Base-by-base conservation (phyloP, 2,797 vertebrate species). In the Nyctibius grandis region DNA sequence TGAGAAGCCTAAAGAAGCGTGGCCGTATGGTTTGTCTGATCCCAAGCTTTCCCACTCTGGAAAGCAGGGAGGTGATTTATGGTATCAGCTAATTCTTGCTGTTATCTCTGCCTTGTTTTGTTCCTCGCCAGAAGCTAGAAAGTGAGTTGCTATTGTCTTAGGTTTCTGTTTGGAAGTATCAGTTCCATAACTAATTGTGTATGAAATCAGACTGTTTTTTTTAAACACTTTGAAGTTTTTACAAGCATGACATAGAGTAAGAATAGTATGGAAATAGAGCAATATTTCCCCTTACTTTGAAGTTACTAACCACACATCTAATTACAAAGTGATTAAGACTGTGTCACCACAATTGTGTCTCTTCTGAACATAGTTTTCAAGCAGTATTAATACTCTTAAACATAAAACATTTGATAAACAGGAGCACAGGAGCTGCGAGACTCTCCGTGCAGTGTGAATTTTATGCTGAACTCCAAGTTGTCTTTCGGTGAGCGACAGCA, bases 181-280 rank as follows among this genome's bases (percentile, higher is more conserved):
- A 51, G 69, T 85, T 94, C 87, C 85, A 56, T 60, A 85, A 74
- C 68, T 89, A 94, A 97, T 96, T 81, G 81, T 61, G 85, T 87
- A 93, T 93, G 47, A 95, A 97, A 94, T 95, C 85, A 94, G 68
- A 47, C 56, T 69, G 34, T 0, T 9, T 82, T 82, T 80, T 82
- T 81, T 48, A 80, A 91, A 79, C 11, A 57, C 89, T 97, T 97
- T 94, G 95, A 97, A 96, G 96, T 84, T 93, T 92, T 91, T 67
- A 78, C 54, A 90, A 76, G 47, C 79, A 44, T 96, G 79, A 91
- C 79, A 80, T 45, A 38, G 67, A 67, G 47, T 84, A 76, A 78
- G 90, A 94, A 83, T 83, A 87, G 64, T 34, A 76, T 0, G 7
- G 85, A 82, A 95, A 67, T 25, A 82, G 64, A 80, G 25, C 48